Evolutionary conservation across 2,113 vertebrate genomes (phyloP).

Genomic region (Xiphias gladius): DNA sequence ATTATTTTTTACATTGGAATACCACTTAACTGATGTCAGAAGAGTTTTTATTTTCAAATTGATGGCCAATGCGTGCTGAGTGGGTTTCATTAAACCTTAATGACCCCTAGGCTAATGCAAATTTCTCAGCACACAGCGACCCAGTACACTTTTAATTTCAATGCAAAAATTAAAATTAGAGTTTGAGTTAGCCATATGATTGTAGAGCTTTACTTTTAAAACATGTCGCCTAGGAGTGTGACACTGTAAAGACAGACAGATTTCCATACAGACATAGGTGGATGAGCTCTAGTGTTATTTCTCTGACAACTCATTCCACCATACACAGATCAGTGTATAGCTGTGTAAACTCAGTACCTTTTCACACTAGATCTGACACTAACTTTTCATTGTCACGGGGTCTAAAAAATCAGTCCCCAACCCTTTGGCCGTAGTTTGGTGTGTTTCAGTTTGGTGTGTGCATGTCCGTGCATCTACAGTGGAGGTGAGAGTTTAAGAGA

Average conservation of each 20-base stretch:
- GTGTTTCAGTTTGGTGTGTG: neutral
- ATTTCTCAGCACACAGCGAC: slow-evolving; percentile 45
- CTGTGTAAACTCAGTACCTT: neutral
- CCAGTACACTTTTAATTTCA: slow-evolving; percentile 61
- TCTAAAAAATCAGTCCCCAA: neutral
- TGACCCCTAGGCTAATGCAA: slow-evolving; percentile 63
- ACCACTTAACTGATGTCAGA: slow-evolving; percentile 54
- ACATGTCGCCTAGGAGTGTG: slow-evolving; percentile 2
- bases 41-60: slow-evolving; percentile 62
- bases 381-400: neutral
- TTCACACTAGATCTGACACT: slow-evolving; percentile 12
- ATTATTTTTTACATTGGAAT: slow-evolving; percentile 47
- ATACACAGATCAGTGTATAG: slow-evolving; percentile 1
- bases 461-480: slow-evolving; percentile 30
- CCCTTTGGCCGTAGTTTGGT: slow-evolving; percentile 9
- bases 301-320: slow-evolving; percentile 12
- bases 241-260: slow-evolving; percentile 20
- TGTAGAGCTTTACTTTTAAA: slow-evolving; percentile 41
- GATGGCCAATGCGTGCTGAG: slow-evolving; percentile 30
- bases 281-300: slow-evolving; percentile 13
- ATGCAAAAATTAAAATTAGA: slow-evolving; percentile 56
- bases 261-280: slow-evolving; percentile 11
- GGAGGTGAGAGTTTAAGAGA: slow-evolving; percentile 57
- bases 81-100: slow-evolving; percentile 54
- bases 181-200: slow-evolving; percentile 41